phyloP scores from a whole-genome alignment of 2,113 vertebrate genomes.

The Podarcis cretensis region DNA sequence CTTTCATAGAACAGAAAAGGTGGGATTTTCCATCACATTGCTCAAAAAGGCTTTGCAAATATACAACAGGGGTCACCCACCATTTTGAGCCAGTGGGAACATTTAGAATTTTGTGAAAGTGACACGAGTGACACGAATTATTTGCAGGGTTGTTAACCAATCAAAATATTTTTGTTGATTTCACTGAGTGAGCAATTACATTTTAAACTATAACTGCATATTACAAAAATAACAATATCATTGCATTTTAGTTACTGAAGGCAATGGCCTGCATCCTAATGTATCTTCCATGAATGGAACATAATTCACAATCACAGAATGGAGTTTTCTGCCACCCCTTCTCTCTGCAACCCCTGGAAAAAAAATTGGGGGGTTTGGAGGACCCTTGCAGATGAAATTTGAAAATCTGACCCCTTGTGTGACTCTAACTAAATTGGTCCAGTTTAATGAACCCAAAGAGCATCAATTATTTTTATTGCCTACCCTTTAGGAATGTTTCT shows the following conservation, averaged over 20 bases:
- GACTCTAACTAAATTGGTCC: neutral
- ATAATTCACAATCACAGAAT: neutral
- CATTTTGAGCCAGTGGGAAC: too few species aligned
- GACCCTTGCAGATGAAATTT: neutral
- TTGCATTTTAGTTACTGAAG: neutral
- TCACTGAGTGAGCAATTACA: neutral
- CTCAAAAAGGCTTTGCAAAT: neutral
- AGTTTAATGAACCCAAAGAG: neutral
- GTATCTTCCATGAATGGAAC: neutral
- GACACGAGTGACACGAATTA: too few species aligned
- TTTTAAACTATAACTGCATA: neutral
- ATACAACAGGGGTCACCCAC: too few species aligned
- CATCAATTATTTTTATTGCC: constrained; percentile 10
- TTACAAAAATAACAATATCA: neutral
- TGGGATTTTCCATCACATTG: neutral
- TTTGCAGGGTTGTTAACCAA: neutral
- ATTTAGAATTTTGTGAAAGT: too few species aligned
- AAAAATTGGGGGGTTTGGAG: neutral
- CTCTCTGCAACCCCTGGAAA: neutral
- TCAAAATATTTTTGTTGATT: neutral
- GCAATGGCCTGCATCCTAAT: neutral
- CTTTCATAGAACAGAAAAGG: neutral
- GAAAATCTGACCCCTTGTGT: neutral
- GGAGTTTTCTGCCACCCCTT: neutral
- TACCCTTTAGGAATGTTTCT: neutral